Base-by-base conservation (phyloP, 1,140 invertebrate species). In the Aplysia californica region DNA sequence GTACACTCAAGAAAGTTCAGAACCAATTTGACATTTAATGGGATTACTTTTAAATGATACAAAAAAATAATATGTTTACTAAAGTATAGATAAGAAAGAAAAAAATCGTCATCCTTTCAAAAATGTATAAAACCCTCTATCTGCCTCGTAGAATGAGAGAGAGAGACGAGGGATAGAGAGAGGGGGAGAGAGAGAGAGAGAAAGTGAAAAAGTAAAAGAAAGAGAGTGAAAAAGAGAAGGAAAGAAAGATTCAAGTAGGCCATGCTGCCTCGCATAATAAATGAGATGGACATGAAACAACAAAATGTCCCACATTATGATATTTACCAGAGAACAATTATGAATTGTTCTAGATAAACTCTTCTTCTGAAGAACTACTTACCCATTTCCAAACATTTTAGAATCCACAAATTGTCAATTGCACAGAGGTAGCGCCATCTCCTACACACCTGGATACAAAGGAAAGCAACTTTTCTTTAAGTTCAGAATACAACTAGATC, bases 351-450 rank as follows among this genome's bases (percentile, higher is more conserved):
- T n/a, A n/a, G n/a, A n/a, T n/a, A n/a, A n/a, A n/a, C n/a, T n/a
- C n/a, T n/a, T n/a, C n/a, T n/a, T n/a, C n/a, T n/a, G n/a, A n/a
- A n/a, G n/a, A n/a, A n/a, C n/a, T n/a, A n/a, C 77, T 58, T 80
- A 87, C 86, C 86, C 75, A 87, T 67, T 77, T 87, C 85, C 73
- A 86, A 79, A 78, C 86, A 87, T 76, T 88, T 88, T 5, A 86
- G 59, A 82, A 87, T 88, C 87, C 87, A 88, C 21, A 88, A 79
- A 33, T 83, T 80, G 70, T 87, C 86, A 56, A 76, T 82, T 23
- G 84, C 82, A 83, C 85, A 86, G 10, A 88, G 65, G 66, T 83
- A 86, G 70, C 83, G 75, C 87, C 87, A 88, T 69, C 87, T 78
- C 66, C 84, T 74, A 76, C 85, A 87, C 6, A 87, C 87, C 87